Conservation (phyloP, 2,888 invertebrate genomes). For the Artemia sinica region DNA sequence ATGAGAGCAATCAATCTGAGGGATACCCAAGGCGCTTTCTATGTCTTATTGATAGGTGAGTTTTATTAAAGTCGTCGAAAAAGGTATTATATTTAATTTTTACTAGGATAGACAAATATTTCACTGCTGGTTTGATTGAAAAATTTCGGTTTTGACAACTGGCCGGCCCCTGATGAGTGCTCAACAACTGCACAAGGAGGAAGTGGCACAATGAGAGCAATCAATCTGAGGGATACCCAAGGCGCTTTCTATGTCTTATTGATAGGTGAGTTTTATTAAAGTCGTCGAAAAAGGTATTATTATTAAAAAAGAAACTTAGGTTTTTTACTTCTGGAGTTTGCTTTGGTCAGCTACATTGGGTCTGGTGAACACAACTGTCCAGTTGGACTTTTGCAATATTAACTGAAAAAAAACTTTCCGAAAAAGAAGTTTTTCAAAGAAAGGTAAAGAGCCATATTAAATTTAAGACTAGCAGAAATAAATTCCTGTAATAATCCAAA, state of each 20-base stretch:
- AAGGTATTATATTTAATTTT: constrained; percentile 11
- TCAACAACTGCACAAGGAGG: constrained; percentile 31
- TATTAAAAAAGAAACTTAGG: too few relatives aligned
- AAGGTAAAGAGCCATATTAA: too few relatives aligned
- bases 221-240: constrained; percentile 77
- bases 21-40: constrained; percentile 85
- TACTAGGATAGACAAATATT: constrained; percentile 55
- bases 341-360: too few relatives aligned
- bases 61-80: neutral
- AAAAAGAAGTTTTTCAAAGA: too few relatives aligned
- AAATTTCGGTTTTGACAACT: constrained; percentile 61
- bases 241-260: constrained; percentile 72
- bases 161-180: constrained; percentile 62
- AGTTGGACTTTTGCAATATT: too few relatives aligned
- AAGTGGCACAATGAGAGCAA: constrained; percentile 51
- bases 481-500: too few relatives aligned
- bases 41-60: constrained; percentile 59
- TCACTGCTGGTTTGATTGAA: constrained; percentile 62
- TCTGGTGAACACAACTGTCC: too few relatives aligned
- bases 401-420: too few relatives aligned
- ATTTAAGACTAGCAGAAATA: too few relatives aligned
- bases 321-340: too few relatives aligned
- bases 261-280: constrained; percentile 41
- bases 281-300: too few relatives aligned
- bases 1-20: constrained; percentile 72